phyloP scores from a whole-genome alignment of 1,140 invertebrate genomes.

The Zelostemma sp. region DNA sequence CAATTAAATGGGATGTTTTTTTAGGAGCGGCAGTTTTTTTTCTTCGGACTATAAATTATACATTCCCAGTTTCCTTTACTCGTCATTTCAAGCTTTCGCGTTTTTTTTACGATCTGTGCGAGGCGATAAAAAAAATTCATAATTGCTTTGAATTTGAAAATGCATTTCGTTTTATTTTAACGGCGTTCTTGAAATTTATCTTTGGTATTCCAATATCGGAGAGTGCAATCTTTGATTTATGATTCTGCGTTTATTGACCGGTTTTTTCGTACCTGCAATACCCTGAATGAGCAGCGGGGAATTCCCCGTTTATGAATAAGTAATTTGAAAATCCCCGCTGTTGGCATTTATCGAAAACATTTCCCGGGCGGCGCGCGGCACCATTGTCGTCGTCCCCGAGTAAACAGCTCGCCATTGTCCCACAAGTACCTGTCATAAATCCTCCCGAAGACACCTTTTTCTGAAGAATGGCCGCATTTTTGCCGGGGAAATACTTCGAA shows the following conservation, averaged over 20 bases:
- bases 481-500: too few species aligned
- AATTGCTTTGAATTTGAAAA: not conserved
- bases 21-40: too few species aligned
- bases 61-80: too few species aligned
- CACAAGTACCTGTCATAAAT: constrained; percentile 44
- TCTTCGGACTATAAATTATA: too few species aligned
- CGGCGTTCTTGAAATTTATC: too few species aligned
- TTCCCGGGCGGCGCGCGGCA: too few species aligned
- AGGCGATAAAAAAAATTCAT: constrained; percentile 6
- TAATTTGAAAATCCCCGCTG: constrained; percentile 34
- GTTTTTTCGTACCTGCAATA: constrained; percentile 35
- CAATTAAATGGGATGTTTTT: constrained; percentile 46
- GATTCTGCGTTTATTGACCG: constrained; percentile 30
- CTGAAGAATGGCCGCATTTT: constrained; percentile 18
- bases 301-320: constrained; percentile 16
- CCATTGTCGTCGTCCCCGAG: constrained; percentile 13
- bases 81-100: too few species aligned
- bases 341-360: too few species aligned
- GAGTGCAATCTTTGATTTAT: constrained; percentile 36
- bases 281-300: constrained; percentile 25
- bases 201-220: too few species aligned
- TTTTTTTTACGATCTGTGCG: too few species aligned
- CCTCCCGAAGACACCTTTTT: constrained; percentile 33
- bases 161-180: not conserved
- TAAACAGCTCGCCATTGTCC: constrained; percentile 32